phyloP scores from a whole-genome alignment of 2,797 vertebrate genomes.

The Nasua narica region DNA sequence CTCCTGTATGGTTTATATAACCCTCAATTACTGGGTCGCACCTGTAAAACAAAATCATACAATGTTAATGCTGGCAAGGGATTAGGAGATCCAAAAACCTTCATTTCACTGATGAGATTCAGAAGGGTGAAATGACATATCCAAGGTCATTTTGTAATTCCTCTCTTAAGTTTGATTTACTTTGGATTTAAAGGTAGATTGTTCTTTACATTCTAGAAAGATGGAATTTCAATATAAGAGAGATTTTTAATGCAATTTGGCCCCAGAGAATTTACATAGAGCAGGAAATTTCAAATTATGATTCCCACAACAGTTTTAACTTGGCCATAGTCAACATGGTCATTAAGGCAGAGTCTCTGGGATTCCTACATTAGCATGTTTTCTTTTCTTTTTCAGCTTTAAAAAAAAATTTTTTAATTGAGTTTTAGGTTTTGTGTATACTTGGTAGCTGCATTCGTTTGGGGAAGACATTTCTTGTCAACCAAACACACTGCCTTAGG shows the following conservation, averaged over 20 bases:
- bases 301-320: conserved; percentile 35
- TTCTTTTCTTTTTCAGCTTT: conserved; percentile 30
- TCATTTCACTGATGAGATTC: not conserved
- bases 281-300: conserved; percentile 49
- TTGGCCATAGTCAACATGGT: not conserved
- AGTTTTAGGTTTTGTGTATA: conserved; percentile 17
- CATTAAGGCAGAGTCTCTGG: not conserved
- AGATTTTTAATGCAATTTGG: conserved; percentile 25
- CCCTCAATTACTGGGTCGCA: not conserved
- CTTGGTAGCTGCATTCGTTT: conserved; percentile 4
- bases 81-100: not conserved
- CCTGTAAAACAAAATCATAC: not conserved
- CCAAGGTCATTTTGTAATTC: conserved; percentile 49
- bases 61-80: not conserved
- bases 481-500: not conserved
- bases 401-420: not conserved
- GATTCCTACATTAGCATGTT: not conserved
- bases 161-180: conserved; percentile 27
- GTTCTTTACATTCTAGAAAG: conserved; percentile 27
- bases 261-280: conserved; percentile 32
- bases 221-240: conserved; percentile 50
- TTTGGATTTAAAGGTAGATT: not conserved
- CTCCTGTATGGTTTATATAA: not conserved
- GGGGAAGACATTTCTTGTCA: conserved; percentile 15
- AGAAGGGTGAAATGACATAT: conserved; percentile 18